Percentiles rank a stretch among this genome's conserved stretches.
phyloP scores from a whole-genome alignment of 2,888 invertebrate species.

The Eristalis intricaria region DNA sequence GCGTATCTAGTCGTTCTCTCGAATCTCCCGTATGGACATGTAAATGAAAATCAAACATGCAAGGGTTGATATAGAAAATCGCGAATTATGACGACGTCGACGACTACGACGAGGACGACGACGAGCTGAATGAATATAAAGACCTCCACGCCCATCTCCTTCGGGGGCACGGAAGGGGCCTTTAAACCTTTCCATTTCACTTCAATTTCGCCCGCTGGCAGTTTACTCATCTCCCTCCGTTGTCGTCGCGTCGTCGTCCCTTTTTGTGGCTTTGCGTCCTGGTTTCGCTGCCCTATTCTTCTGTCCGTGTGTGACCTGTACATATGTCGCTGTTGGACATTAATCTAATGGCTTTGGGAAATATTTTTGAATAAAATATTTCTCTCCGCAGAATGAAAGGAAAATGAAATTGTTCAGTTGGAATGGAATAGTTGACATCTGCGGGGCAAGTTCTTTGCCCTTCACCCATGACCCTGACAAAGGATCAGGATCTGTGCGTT shows the following conservation, averaged over 20 bases:
- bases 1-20: constrained; percentile 45
- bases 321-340: constrained; percentile 59
- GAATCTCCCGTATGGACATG: constrained; percentile 74
- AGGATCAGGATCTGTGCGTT: constrained; percentile 37
- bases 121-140: constrained; percentile 64
- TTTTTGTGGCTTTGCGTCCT: neutral
- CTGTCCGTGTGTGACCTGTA: constrained; percentile 57
- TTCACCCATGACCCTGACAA: constrained; percentile 63
- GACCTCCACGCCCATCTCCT: constrained; percentile 68
- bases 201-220: neutral
- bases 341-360: constrained; percentile 69
- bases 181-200: constrained; percentile 46
- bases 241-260: neutral
- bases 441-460: constrained; percentile 40
- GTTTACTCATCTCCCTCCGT: constrained; percentile 1
- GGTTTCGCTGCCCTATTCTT: constrained; percentile 18
- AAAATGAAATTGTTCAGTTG: constrained; percentile 37
- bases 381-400: constrained; percentile 26
- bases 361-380: constrained; percentile 64
- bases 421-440: constrained; percentile 56
- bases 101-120: neutral
- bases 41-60: constrained; percentile 82
- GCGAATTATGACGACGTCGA: constrained; percentile 74
- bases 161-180: constrained; percentile 30
- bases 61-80: constrained; percentile 79